These are phyloP conservation scores for Brachionus paranguensis DNA, from an alignment of 1,140 invertebrate species.

Conservation along the genomic window DNA sequence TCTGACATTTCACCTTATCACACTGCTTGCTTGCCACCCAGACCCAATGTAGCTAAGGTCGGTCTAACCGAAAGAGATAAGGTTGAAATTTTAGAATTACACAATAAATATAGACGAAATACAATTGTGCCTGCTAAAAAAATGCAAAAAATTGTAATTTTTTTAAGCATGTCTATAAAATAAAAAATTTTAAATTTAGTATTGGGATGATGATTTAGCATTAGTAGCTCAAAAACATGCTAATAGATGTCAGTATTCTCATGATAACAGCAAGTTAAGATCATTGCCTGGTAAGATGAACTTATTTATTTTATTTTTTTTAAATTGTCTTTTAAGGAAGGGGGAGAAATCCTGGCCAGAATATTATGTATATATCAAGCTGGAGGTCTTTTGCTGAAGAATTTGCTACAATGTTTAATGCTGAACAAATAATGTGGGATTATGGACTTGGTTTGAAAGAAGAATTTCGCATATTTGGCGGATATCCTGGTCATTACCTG, in stretches of 20 bases:
- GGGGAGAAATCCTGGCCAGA: background rate
- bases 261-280: conserved; percentile 5
- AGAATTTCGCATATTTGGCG: background rate
- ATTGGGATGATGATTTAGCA: conserved; percentile 39
- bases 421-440: background rate
- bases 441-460: conserved; percentile 12
- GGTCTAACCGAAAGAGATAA: background rate
- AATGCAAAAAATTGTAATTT: conserved; percentile 13
- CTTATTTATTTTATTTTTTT: background rate
- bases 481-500: conserved; percentile 6
- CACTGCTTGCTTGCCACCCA: conserved; percentile 15
- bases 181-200: background rate
- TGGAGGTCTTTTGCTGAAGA: background rate
- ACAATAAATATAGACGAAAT: conserved; percentile 21
- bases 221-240: conserved; percentile 36
- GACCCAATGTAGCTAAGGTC: background rate
- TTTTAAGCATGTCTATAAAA: background rate
- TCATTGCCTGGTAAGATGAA: background rate
- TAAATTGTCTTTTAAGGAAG: background rate
- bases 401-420: background rate
- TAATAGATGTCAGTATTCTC: conserved; percentile 4
- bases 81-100: background rate
- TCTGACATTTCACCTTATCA: conserved; percentile 23
- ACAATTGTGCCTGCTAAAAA: background rate
- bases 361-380: background rate